These are phyloP conservation scores for Aplidium turbinatum DNA, from an alignment of 23 tunicate species.

Conservation along the genomic window DNA sequence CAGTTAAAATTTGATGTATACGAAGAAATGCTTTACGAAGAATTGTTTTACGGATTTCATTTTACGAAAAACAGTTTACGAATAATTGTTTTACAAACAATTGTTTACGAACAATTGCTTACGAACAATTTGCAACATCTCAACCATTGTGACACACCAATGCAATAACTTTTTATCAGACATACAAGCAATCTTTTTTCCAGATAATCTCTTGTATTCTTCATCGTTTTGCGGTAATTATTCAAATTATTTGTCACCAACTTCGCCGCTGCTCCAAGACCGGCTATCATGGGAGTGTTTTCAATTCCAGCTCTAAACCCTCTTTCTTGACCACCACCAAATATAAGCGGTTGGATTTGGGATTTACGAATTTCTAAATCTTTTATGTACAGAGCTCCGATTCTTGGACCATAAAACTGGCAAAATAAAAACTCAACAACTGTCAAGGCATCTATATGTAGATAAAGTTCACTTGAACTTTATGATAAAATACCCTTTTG, in stretches of 20 bases:
- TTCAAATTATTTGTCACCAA: slow-evolving; percentile 51
- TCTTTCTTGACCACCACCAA: slow-evolving; percentile 95
- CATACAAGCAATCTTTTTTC: slow-evolving; percentile 54
- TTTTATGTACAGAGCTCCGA: slow-evolving; percentile 83
- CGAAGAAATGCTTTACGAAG: too few relatives aligned
- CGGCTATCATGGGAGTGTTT: slow-evolving; percentile 96
- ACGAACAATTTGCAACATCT: background rate
- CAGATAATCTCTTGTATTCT: slow-evolving; percentile 71
- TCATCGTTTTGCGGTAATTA: slow-evolving; percentile 52
- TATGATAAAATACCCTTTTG: background rate
- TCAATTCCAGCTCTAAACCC: slow-evolving; percentile 95
- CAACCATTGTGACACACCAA: background rate
- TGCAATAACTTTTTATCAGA: background rate
- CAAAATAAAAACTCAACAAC: slow-evolving; percentile 16
- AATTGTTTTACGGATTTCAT: too few relatives aligned
- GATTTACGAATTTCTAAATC: background rate
- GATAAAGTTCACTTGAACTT: background rate
- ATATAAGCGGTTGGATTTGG: slow-evolving; percentile 47
- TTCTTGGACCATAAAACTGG: slow-evolving; percentile 98
- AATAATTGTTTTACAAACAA: too few relatives aligned
- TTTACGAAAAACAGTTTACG: too few relatives aligned
- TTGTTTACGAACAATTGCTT: too few relatives aligned
- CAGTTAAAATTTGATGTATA: too few relatives aligned
- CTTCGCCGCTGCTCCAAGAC: slow-evolving; percentile 81
- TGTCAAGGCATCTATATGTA: too few relatives aligned